Evolutionary conservation across 2,113 vertebrate genomes (phyloP), one percentile per base, ranked within the genome.

Genomic region (Equus przewalskii): DNA sequence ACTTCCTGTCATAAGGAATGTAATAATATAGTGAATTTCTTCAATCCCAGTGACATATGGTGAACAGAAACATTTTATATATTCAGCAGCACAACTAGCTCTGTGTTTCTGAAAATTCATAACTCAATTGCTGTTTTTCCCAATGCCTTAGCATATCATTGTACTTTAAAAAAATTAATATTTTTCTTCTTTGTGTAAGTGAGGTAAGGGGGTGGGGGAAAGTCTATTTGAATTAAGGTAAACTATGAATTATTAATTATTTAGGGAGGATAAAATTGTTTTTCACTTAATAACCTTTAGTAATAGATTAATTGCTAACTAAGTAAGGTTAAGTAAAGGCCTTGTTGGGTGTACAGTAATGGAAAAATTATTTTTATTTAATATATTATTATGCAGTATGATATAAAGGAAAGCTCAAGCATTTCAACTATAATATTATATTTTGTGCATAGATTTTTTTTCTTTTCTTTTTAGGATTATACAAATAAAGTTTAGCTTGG

Each of bases 241-340:
- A 85, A 16, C 44, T 41, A 16, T 83, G 41, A 88, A 41, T 60
- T 81, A 70, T 28, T 54, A 58, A 84, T 73, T 84, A 62, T 85
- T 92, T 85, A 56, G 28, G 12, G 16, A 67, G 80, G 28, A 14
- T 65, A 80, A 58, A 83, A 89, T 85, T 95, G 62, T 51, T 94
- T 75, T 93, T 83, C 49, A 92, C 41, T 70, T 81, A 94, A 84
- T 62, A 93, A 24, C 44, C 79, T 60, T 81, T 91, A 85, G 28
- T 76, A 88, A 89, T 65, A 90, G 7, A 67, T 80, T 62, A 56
- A 70, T 56, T 70, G 44, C 30, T 76, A 92, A 76, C 26, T 46
- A 79, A 73, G 7, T 76, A 70, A 93, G 5, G 22, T 16, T 72
- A 64, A 33, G 14, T 18, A 62, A 12, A 75, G 9, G 8, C 30